Conservation (phyloP, 2,797 vertebrate genomes). For the Channallabes apus region DNA sequence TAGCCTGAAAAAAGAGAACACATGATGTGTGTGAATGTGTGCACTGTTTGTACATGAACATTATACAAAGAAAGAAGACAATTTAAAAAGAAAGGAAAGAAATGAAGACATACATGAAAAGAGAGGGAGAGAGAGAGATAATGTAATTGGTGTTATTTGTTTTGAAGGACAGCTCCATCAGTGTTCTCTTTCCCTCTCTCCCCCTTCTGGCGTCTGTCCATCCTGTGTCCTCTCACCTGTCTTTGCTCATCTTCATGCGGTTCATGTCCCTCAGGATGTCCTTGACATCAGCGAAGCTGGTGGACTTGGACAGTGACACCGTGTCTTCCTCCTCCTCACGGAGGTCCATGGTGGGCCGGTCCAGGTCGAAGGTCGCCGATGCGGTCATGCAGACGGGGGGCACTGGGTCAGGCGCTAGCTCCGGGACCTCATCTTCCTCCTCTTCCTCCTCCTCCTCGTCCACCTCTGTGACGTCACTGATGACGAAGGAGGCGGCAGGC, state of each 20-base stretch:
- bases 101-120: not conserved
- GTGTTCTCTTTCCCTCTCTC: too few species aligned
- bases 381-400: constrained; percentile 83
- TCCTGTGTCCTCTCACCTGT: constrained; percentile 73
- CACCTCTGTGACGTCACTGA: constrained; percentile 95
- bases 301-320: constrained; percentile 95
- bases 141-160: not conserved
- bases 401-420: constrained; percentile 87
- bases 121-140: not conserved
- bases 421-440: constrained; percentile 87
- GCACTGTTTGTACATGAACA: too few species aligned
- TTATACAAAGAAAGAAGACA: not conserved
- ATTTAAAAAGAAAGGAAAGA: not conserved
- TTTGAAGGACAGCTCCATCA: not conserved
- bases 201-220: not conserved
- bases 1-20: too few species aligned
- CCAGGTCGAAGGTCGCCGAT: constrained; percentile 87
- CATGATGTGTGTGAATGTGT: too few species aligned
- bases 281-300: constrained; percentile 98
- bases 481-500: constrained; percentile 91
- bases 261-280: constrained; percentile 98
- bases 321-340: constrained; percentile 89
- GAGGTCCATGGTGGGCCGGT: constrained; percentile 80
- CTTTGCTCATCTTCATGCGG: constrained; percentile 96
- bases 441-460: constrained; percentile 83